Evolutionary conservation across 2,797 vertebrate genomes (phyloP).

Genomic region (Sebastes ruberrimus): DNA sequence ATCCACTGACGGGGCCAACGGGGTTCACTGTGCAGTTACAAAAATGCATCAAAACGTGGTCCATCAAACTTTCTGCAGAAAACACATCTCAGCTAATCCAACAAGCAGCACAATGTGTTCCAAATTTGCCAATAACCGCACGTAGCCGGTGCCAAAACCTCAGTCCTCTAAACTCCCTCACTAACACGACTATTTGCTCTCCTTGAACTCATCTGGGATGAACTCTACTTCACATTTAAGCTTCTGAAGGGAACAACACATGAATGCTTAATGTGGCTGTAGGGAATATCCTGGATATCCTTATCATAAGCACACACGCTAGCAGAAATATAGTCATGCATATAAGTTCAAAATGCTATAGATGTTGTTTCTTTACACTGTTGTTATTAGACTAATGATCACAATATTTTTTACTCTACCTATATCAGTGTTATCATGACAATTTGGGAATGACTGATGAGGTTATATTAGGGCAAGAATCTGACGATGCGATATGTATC

Average conservation of each 20-base stretch:
- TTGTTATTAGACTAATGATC: neutral
- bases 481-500: too few relatives aligned
- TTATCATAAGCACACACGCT: neutral
- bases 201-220: conserved; percentile 20
- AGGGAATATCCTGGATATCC: neutral
- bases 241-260: neutral
- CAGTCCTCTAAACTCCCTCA: conserved; percentile 5
- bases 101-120: conserved; percentile 27
- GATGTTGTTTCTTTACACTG: neutral
- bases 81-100: conserved; percentile 15
- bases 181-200: conserved; percentile 31
- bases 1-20: neutral
- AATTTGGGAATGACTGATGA: neutral
- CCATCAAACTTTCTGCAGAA: conserved; percentile 13
- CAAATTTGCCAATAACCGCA: conserved; percentile 32
- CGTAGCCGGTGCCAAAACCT: conserved; percentile 25
- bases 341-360: neutral
- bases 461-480: neutral
- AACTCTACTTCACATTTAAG: conserved; percentile 13
- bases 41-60: neutral
- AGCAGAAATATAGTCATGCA: neutral
- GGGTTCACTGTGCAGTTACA: neutral
- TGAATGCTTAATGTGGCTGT: neutral
- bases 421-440: neutral
- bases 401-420: neutral